Evolutionary conservation across 2,888 invertebrate genomes (phyloP).

Genomic region (Platycheirus albimanus): DNA sequence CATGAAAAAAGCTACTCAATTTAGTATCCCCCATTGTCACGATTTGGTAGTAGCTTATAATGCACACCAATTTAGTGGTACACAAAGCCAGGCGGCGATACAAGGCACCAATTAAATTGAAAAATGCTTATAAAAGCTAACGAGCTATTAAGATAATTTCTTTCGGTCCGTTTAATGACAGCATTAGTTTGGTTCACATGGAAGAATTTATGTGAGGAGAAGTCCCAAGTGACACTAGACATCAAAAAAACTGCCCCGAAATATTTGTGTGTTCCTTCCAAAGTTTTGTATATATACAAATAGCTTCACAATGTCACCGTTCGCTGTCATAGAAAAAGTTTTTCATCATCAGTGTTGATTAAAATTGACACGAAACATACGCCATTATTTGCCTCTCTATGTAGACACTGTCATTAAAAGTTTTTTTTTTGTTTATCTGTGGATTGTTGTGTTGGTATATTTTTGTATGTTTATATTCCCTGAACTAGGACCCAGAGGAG

Average conservation of each 20-base stretch:
- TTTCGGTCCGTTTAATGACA: neutral
- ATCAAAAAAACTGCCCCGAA: neutral
- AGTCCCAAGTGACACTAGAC: neutral
- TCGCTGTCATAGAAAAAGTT: neutral
- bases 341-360: constrained; percentile 20
- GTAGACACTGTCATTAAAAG: constrained; percentile 11
- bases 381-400: neutral
- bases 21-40: constrained; percentile 5
- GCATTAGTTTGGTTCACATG: neutral
- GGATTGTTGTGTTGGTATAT: too few species aligned
- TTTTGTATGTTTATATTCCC: constrained; percentile 2
- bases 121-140: constrained; percentile 20
- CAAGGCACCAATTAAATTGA: constrained; percentile 23
- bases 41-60: constrained; percentile 9
- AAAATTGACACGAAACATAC: constrained; percentile 27
- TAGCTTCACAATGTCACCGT: constrained; percentile 17
- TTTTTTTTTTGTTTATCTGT: constrained; percentile 12
- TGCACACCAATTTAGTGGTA: constrained; percentile 7
- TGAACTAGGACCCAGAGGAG: constrained; percentile 5
- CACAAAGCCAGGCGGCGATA: neutral
- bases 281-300: neutral
- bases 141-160: constrained; percentile 16
- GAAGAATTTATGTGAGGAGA: constrained; percentile 4
- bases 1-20: neutral
- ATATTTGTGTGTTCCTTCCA: neutral